A percentile compares a stretch with the other conserved stretches of the same genome.
phyloP scores from a whole-genome alignment of 2,888 invertebrate genomes.

The Hydropsyche betteni region DNA sequence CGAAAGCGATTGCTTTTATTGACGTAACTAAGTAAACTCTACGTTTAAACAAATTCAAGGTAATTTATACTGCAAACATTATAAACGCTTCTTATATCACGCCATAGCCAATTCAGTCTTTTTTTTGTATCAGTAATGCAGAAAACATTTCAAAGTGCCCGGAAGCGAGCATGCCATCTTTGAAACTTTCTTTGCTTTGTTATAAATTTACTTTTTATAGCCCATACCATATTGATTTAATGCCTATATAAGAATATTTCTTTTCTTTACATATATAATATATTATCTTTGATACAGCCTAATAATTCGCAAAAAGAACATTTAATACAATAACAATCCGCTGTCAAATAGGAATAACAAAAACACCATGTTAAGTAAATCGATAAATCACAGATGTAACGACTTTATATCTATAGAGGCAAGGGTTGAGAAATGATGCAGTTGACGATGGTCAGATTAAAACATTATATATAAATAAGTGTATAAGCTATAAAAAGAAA shows the following conservation, averaged over 20 bases:
- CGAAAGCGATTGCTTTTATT: conserved; percentile 21
- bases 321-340: conserved; percentile 37
- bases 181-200: conserved; percentile 9
- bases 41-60: conserved; percentile 32
- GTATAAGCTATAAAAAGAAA: conserved; percentile 1
- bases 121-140: conserved; percentile 28
- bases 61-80: conserved; percentile 30
- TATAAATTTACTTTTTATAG: conserved; percentile 26
- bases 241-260: conserved; percentile 36
- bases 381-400: conserved; percentile 40
- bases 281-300: conserved; percentile 31
- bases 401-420: conserved; percentile 31
- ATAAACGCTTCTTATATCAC: conserved; percentile 36
- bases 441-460: not conserved
- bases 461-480: not conserved
- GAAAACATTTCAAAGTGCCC: conserved; percentile 24
- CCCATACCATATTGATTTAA: conserved; percentile 30
- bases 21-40: conserved; percentile 26
- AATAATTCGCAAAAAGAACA: conserved; percentile 31
- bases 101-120: conserved; percentile 38
- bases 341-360: conserved; percentile 41
- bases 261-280: conserved; percentile 18
- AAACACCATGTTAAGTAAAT: conserved; percentile 38
- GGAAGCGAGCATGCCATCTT: conserved; percentile 1
- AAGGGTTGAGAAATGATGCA: conserved; percentile 34